Evolutionary conservation across 2,797 vertebrate species (phyloP).

Genomic region (Clarias platycephalus): DNA sequence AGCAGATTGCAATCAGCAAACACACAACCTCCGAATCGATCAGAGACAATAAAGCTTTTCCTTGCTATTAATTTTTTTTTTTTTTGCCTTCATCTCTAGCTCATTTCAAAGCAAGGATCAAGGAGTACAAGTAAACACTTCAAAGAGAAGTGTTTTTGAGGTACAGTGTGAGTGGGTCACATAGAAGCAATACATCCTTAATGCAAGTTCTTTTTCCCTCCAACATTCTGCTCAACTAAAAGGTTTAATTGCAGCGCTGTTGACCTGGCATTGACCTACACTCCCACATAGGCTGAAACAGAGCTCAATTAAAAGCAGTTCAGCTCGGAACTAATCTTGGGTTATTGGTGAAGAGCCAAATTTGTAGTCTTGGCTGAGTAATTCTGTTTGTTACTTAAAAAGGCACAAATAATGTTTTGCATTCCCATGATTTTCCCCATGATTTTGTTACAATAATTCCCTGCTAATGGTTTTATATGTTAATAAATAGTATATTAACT

Average conservation of each 20-base stretch:
- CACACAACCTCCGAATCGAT: constrained; percentile 33
- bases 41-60: constrained; percentile 50
- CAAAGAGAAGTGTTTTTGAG: constrained; percentile 23
- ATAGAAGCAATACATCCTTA: constrained; percentile 34
- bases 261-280: constrained; percentile 50
- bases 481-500: background rate
- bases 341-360: constrained; percentile 18
- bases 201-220: constrained; percentile 1
- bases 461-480: background rate
- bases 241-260: constrained; percentile 49
- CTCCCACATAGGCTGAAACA: constrained; percentile 43
- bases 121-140: background rate
- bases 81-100: constrained; percentile 6
- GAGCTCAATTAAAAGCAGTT: constrained; percentile 44
- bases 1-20: constrained; percentile 48
- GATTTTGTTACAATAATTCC: constrained; percentile 16
- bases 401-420: background rate
- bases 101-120: constrained; percentile 41
- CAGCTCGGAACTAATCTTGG: constrained; percentile 29
- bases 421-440: background rate
- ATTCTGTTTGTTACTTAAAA: background rate
- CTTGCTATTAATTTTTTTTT: constrained; percentile 37
- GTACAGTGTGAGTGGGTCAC: constrained; percentile 7
- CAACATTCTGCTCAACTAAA: constrained; percentile 20
- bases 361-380: constrained; percentile 5